Conservation (phyloP, 2,797 vertebrate species). For the Agapornis canus region DNA sequence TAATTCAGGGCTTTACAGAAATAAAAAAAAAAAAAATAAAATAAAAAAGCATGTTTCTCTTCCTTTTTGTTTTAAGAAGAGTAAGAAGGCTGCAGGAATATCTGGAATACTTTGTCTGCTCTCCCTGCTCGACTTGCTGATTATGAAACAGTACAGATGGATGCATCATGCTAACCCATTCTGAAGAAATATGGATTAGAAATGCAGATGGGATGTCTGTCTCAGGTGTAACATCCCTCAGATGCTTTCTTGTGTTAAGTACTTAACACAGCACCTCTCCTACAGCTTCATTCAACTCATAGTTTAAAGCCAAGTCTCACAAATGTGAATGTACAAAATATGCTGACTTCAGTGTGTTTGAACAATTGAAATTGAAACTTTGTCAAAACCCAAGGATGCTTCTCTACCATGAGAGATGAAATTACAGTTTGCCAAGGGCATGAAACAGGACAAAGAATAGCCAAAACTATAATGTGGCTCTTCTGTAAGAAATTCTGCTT, state of each 20-base stretch:
- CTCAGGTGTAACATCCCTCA: not conserved
- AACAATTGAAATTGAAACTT: not conserved
- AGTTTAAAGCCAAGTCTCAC: not conserved
- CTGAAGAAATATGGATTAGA: not conserved
- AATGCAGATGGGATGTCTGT: not conserved
- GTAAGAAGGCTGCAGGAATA: not conserved
- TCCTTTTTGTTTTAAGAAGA: not conserved
- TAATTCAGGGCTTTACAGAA: not conserved
- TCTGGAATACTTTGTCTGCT: not conserved
- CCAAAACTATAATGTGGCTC: not conserved
- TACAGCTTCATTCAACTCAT: not conserved
- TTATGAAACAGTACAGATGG: not conserved
- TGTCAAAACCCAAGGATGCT: not conserved
- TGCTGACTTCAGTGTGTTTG: not conserved
- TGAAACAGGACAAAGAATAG: not conserved
- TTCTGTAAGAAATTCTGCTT: not conserved
- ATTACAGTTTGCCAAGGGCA: not conserved
- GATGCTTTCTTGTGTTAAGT: not conserved
- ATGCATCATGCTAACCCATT: not conserved
- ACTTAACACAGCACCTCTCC: not conserved
- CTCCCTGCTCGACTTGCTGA: not conserved
- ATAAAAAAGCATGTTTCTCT: not conserved
- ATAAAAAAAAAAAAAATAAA: not conserved
- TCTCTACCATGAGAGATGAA: not conserved
- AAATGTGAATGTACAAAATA: not conserved